These are phyloP conservation scores for Pseudomugil gertrudae DNA, from an alignment of 2,797 vertebrate genomes.

Conservation along the genomic window DNA sequence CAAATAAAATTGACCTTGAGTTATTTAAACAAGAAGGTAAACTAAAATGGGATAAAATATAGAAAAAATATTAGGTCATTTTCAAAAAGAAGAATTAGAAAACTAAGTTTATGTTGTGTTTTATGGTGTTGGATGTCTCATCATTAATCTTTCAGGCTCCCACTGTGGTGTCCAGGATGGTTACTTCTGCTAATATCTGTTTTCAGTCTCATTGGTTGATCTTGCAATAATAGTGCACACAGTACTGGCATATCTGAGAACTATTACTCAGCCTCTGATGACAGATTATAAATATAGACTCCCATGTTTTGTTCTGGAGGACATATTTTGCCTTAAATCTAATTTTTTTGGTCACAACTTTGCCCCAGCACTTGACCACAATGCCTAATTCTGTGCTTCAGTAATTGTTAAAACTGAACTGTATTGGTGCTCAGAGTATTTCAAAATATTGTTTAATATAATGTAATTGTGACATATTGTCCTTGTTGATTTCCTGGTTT, in stretches of 20 bases:
- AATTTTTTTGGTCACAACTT: background rate
- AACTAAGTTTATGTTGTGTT: background rate
- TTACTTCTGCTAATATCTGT: background rate
- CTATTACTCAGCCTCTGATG: too few relatives aligned
- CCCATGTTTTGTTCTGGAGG: too few relatives aligned
- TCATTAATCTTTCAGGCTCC: background rate
- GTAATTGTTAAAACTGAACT: background rate
- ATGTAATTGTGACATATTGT: background rate
- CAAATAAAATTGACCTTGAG: background rate
- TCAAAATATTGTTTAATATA: background rate
- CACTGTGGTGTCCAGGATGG: background rate
- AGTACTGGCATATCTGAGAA: too few relatives aligned
- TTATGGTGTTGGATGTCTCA: background rate
- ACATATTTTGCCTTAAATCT: background rate
- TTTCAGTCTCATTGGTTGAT: background rate
- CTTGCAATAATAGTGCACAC: background rate
- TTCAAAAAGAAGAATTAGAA: background rate
- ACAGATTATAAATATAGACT: too few relatives aligned
- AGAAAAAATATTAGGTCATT: background rate
- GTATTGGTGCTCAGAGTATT: background rate
- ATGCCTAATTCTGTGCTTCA: background rate
- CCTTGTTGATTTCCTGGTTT: constrained; percentile 11
- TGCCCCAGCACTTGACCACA: background rate
- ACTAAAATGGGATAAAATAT: background rate
- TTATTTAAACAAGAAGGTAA: background rate